phyloP scores from a whole-genome alignment of 1,140 invertebrate species.

The Neuroterus valhalla region DNA sequence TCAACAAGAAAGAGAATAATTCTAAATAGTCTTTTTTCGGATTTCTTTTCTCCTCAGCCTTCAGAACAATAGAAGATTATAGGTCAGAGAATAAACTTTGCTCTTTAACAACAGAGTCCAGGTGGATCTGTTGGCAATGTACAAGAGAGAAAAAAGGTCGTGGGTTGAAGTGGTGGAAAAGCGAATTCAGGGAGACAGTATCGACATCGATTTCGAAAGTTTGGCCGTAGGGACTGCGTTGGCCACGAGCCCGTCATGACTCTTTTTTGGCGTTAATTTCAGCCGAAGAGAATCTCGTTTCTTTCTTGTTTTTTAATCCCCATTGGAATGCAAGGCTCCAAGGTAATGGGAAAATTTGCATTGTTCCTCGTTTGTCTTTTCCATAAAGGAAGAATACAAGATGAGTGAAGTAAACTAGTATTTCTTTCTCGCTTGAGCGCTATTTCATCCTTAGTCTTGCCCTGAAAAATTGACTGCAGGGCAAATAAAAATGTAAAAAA shows the following conservation, averaged over 20 bases:
- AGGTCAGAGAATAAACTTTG: slow-evolving; percentile 17
- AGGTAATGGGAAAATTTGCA: slow-evolving; percentile 17
- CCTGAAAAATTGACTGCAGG: no score
- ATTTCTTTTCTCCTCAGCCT: neutral
- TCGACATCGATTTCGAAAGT: slow-evolving; percentile 18
- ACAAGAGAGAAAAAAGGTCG: neutral
- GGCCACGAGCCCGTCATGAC: slow-evolving; percentile 18
- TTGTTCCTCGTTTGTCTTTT: neutral
- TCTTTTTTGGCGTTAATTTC: slow-evolving; percentile 27
- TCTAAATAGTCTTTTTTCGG: neutral
- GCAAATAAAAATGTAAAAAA: no score
- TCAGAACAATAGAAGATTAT: neutral
- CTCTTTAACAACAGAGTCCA: slow-evolving; percentile 4
- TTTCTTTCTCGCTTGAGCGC: no score
- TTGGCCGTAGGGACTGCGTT: slow-evolving; percentile 17
- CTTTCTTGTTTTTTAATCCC: slow-evolving; percentile 3
- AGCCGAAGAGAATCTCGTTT: slow-evolving; percentile 17
- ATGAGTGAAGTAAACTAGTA: slow-evolving; percentile 3
- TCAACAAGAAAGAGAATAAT: neutral
- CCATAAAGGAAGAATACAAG: neutral
- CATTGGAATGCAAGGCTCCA: neutral
- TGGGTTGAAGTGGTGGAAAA: neutral
- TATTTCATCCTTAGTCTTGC: no score
- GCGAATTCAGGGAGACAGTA: slow-evolving; percentile 15
- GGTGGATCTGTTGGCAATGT: neutral